Evolutionary conservation across 1,140 invertebrate species (phyloP).

Genomic region (Drosophila arizonae): DNA sequence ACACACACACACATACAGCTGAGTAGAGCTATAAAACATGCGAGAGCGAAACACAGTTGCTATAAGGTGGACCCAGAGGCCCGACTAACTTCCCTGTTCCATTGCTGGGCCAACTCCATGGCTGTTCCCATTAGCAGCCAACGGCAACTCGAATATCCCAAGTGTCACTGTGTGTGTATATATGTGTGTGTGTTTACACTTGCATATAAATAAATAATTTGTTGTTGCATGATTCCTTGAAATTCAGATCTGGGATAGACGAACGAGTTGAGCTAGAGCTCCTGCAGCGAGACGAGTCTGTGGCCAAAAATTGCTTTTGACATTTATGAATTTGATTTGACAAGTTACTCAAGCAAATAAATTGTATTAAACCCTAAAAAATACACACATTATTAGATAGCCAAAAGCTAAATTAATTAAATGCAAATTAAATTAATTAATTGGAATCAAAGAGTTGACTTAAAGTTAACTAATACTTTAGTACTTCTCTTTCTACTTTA

Average conservation of each 20-base stretch:
- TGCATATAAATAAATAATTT: constrained; percentile 70
- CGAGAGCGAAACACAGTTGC: constrained; percentile 67
- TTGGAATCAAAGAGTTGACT: too few relatives aligned
- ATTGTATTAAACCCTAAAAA: not conserved
- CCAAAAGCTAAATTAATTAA: too few relatives aligned
- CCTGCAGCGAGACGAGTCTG: constrained; percentile 10
- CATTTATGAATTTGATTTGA: constrained; percentile 39
- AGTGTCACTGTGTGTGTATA: constrained; percentile 1
- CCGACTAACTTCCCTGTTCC: constrained; percentile 3
- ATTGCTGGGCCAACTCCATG: constrained; percentile 9
- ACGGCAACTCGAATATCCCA: constrained; percentile 54
- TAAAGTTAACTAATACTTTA: too few relatives aligned
- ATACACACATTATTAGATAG: not conserved
- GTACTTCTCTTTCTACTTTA: too few relatives aligned
- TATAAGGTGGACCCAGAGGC: constrained; percentile 37
- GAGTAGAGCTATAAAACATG: constrained; percentile 66
- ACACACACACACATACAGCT: constrained; percentile 17
- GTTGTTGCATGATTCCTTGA: constrained; percentile 53
- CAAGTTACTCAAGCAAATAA: constrained; percentile 1
- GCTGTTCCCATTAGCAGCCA: constrained; percentile 43
- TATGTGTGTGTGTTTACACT: constrained; percentile 22
- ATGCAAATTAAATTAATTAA: too few relatives aligned
- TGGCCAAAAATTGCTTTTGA: constrained; percentile 24
- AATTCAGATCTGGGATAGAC: constrained; percentile 46
- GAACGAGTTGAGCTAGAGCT: not conserved